These are phyloP conservation scores for Trachymyrmex cornetzi DNA, from an alignment of 1,140 invertebrate genomes.

Conservation along the genomic window DNA sequence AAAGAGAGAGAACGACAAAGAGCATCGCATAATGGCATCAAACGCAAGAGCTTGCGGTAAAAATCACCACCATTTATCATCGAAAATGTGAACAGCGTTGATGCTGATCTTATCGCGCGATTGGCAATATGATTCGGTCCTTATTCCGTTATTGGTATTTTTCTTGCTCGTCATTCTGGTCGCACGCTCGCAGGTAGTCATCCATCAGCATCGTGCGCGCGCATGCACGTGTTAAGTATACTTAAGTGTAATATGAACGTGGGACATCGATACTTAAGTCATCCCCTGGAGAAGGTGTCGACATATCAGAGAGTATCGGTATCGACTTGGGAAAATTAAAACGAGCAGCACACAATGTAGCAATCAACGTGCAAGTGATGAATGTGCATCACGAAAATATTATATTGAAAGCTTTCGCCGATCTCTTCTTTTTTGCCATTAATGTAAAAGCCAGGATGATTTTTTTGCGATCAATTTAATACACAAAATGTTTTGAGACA, in stretches of 20 bases:
- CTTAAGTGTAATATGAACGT: neutral
- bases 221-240: neutral
- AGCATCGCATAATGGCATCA: slow-evolving; percentile 9
- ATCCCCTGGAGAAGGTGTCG: neutral
- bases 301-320: neutral
- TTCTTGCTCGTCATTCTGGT: slow-evolving; percentile 5
- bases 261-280: slow-evolving; percentile 12
- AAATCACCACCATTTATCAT: slow-evolving; percentile 47
- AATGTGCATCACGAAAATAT: slow-evolving; percentile 11
- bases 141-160: slow-evolving; percentile 26
- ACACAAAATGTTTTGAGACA: neutral
- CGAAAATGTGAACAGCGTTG: slow-evolving; percentile 21
- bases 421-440: neutral
- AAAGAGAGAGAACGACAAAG: slow-evolving; percentile 12
- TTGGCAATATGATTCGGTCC: neutral
- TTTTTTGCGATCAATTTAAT: neutral
- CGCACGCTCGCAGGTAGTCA: neutral
- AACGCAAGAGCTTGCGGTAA: slow-evolving; percentile 24
- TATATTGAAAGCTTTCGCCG: neutral
- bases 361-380: slow-evolving; percentile 7
- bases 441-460: neutral
- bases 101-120: slow-evolving; percentile 42
- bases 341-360: slow-evolving; percentile 7
- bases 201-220: neutral
- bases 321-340: slow-evolving; percentile 6